Evolutionary conservation across 2,113 vertebrate genomes (phyloP).

Genomic region (Protomyctophum bolini): DNA sequence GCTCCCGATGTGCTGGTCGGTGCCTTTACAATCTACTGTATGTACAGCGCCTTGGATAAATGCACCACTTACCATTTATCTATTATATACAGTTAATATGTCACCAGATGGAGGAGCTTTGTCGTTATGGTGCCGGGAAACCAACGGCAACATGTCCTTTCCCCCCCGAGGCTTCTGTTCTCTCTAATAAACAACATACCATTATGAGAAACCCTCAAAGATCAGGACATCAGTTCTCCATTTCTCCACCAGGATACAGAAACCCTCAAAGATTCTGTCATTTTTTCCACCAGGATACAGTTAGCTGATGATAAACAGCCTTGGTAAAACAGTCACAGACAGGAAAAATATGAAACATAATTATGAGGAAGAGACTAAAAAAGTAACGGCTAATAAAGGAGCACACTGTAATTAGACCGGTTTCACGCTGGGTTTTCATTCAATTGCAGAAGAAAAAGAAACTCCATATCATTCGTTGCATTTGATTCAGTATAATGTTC

Average conservation of each 20-base stretch:
- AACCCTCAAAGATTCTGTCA: constrained; percentile 63
- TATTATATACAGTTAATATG: too few relatives aligned
- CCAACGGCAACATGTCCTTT: constrained; percentile 62
- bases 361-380: too few relatives aligned
- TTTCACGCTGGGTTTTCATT: too few relatives aligned
- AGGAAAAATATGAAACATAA: background rate
- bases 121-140: constrained; percentile 35
- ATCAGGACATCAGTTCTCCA: constrained; percentile 65
- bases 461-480: too few relatives aligned
- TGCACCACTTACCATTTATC: too few relatives aligned
- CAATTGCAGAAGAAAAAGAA: too few relatives aligned
- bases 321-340: constrained; percentile 23
- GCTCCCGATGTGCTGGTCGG: too few relatives aligned
- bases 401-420: too few relatives aligned
- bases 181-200: constrained; percentile 70
- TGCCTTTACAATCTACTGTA: too few relatives aligned
- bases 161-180: constrained; percentile 49
- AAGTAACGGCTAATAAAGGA: too few relatives aligned
- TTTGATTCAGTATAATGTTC: too few relatives aligned
- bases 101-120: constrained; percentile 31
- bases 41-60: too few relatives aligned
- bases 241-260: constrained; percentile 61
- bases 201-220: constrained; percentile 68
- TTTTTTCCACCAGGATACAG: constrained; percentile 61
- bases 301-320: constrained; percentile 58